Percentiles rank a stretch among this genome's conserved stretches.
These are phyloP conservation scores for Leptinotarsa undecemlineata DNA, from an alignment of 1,140 invertebrate species.

Conservation along the genomic window DNA sequence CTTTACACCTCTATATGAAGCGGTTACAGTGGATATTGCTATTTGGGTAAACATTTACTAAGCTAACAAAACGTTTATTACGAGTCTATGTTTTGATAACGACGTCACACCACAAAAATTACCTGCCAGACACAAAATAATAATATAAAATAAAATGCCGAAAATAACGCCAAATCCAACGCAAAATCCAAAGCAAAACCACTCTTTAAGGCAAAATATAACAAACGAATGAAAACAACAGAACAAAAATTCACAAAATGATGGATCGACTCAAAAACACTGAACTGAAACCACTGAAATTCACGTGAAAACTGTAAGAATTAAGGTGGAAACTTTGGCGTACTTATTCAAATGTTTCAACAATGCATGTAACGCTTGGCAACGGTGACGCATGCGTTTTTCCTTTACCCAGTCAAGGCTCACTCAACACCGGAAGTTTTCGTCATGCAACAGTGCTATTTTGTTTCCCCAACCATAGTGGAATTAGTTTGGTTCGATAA, in stretches of 20 bases:
- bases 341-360: constrained; percentile 54
- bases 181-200: not conserved
- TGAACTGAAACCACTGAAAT: constrained; percentile 51
- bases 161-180: not conserved
- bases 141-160: not conserved
- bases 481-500: constrained; percentile 32
- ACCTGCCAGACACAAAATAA: not conserved
- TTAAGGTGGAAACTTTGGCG: constrained; percentile 48
- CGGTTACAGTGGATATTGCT: not conserved
- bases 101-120: not conserved
- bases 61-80: not conserved
- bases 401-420: constrained; percentile 42
- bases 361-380: constrained; percentile 50
- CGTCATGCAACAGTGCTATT: constrained; percentile 54
- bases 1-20: not conserved
- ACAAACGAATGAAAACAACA: not conserved
- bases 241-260: not conserved
- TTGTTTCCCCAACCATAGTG: constrained; percentile 47
- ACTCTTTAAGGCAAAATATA: not conserved
- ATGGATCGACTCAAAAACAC: constrained; percentile 34
- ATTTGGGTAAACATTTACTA: not conserved
- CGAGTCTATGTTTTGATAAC: not conserved
- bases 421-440: constrained; percentile 49
- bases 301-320: constrained; percentile 53
- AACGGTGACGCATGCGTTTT: constrained; percentile 50